Base-by-base conservation (phyloP, 2,113 vertebrate genomes). In the Odobenus rosmarus region DNA sequence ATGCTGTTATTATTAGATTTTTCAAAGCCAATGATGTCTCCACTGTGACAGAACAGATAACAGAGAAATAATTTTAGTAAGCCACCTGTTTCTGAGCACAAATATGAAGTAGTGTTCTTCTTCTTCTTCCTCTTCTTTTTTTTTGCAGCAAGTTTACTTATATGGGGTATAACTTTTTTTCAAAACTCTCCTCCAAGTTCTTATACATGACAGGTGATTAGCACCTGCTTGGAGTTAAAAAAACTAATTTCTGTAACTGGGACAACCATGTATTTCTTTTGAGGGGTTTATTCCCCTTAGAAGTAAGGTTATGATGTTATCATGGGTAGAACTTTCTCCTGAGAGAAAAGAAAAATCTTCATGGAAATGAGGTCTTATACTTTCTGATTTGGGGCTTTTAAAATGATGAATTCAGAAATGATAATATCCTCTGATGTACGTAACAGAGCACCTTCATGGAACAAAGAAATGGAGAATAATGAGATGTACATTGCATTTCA, bases 21-120 rank as follows among this genome's bases (percentile, higher is more conserved):
- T 97, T 95, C 98, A 93, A 89, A 98, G 89, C 71, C 49, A 61
- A 92, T 53, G 16, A 64, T 4, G 0, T 97, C 95, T 90, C 74
- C 96, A 91, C 98, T 98, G 94, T 92, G 74, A 80, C 49, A 95
- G 97, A 98, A 98, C 10, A 97, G 51, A 95, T 26, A 98, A 95
- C 46, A 98, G 72, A 95, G 92, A 90, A 93, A 62, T 55, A 4
- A 42, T 79, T 97, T 87, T 94, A 97, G 97, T 95, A 0, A 59
- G 36, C 89, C 18, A 80, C 36, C 28, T 55, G 81, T 39, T 92
- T 79, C 69, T 86, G 82, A 81, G 76, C 16, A 72, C 49, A 91
- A 87, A 94, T 94, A 96, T 9, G 3, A 95, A 94, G 49, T 97
- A 14, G 14, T 74, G 4, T 18, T 55, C 31, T 15, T 64, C 26